Percentiles rank a stretch among this genome's conserved stretches.
Conservation (phyloP, 2,888 invertebrate genomes). For the Caenorhabditis sp. region DNA sequence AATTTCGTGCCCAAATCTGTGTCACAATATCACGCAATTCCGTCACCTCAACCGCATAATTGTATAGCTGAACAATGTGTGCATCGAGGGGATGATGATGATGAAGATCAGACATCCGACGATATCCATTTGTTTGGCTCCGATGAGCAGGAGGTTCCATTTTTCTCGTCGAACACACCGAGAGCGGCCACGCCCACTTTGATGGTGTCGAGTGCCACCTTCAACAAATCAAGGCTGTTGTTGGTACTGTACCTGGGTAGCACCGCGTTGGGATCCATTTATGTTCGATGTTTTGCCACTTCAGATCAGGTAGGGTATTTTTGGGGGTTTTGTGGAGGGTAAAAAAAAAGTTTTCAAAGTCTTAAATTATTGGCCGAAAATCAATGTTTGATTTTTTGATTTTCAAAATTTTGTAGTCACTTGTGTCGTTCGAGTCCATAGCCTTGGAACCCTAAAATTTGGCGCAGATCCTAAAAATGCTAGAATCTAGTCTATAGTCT, state of each 20-base stretch:
- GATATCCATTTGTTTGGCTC: constrained; percentile 3
- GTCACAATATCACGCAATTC: constrained; percentile 50
- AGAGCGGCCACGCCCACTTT: constrained; percentile 21
- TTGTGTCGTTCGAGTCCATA: no score
- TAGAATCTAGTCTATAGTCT: no score
- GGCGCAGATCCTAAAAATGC: no score
- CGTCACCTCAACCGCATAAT: constrained; percentile 15
- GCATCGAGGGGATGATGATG: constrained; percentile 22
- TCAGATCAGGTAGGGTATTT: not conserved
- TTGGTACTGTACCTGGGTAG: not conserved
- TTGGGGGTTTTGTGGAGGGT: not conserved
- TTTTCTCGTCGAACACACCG: constrained; percentile 24
- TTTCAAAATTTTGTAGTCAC: no score
- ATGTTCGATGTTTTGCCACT: not conserved
- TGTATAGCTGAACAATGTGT: constrained; percentile 38
- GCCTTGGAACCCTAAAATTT: no score
- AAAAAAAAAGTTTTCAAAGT: no score
- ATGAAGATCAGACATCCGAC: no score
- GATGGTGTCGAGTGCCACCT: not conserved
- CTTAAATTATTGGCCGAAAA: no score
- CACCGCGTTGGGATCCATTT: not conserved
- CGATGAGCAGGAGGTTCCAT: constrained; percentile 33
- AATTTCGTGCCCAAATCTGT: constrained; percentile 46
- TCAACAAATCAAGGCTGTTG: not conserved
- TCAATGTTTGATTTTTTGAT: not conserved